Evolutionary conservation across 2,888 invertebrate species (phyloP).

Genomic region (Perizoma affinitatum): DNA sequence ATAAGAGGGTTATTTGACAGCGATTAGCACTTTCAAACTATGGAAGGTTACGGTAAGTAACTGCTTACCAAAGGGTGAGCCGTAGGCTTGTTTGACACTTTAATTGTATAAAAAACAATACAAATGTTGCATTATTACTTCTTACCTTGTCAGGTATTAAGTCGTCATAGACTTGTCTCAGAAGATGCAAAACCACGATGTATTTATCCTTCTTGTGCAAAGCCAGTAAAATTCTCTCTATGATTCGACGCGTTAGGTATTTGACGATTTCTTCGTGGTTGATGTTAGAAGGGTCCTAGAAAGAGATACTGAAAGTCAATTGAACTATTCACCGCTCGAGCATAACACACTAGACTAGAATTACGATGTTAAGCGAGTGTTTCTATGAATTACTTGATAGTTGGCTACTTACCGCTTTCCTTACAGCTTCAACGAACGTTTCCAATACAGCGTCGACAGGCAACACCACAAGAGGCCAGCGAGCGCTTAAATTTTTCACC

Average conservation of each 20-base stretch:
- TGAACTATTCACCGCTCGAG: too few relatives aligned
- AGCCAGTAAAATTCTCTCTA: conserved; percentile 70
- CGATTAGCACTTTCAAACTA: too few relatives aligned
- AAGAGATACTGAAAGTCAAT: too few relatives aligned
- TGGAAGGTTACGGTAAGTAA: too few relatives aligned
- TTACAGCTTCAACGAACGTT: conserved; percentile 73
- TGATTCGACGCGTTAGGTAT: conserved; percentile 61
- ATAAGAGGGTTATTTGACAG: too few relatives aligned
- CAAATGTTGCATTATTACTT: too few relatives aligned
- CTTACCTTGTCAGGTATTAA: conserved; percentile 66
- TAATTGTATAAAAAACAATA: too few relatives aligned
- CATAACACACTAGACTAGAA: too few relatives aligned
- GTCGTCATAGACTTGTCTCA: conserved; percentile 66
- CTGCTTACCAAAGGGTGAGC: too few relatives aligned
- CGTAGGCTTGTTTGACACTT: too few relatives aligned
- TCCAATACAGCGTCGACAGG: conserved; percentile 75
- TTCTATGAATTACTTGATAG: too few relatives aligned
- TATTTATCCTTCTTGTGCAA: conserved; percentile 77
- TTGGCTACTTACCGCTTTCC: conserved; percentile 49
- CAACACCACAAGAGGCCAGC: conserved; percentile 75
- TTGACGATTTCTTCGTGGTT: conserved; percentile 63
- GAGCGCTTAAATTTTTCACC: conserved; percentile 55
- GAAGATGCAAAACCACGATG: conserved; percentile 66
- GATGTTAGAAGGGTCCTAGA: conserved; percentile 53
- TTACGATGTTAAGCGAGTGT: too few relatives aligned